phyloP scores from a whole-genome alignment of 2,113 vertebrate genomes.

The Sinocyclocheilus anophthalmus region DNA sequence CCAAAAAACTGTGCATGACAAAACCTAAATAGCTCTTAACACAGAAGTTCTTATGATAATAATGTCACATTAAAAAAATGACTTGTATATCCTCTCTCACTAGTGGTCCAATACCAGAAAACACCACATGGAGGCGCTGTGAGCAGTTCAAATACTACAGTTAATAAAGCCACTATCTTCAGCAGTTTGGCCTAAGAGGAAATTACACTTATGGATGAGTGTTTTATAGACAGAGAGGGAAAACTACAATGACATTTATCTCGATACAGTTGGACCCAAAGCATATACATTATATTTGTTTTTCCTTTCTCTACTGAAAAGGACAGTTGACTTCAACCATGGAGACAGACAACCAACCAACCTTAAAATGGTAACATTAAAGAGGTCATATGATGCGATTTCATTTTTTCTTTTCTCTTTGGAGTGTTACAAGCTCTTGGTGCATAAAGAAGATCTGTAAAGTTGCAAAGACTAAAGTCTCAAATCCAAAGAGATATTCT shows the following conservation, averaged over 20 bases:
- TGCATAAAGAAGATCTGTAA: no score
- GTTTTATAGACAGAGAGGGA: conserved; percentile 14
- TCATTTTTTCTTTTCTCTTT: no score
- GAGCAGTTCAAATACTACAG: conserved; percentile 30
- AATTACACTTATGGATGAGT: not conserved
- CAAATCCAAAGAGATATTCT: no score
- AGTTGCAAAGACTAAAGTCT: no score
- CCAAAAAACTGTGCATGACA: not conserved
- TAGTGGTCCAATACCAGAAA: not conserved
- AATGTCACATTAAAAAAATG: not conserved
- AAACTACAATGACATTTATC: not conserved
- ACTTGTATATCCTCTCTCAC: not conserved
- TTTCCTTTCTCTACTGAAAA: not conserved
- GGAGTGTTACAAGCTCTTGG: no score
- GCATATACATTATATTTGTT: not conserved
- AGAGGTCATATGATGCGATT: no score
- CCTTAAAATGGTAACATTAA: not conserved
- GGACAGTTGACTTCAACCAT: not conserved
- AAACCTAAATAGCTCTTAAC: no score
- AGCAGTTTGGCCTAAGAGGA: conserved; percentile 4
- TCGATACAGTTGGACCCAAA: not conserved
- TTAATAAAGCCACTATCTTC: not conserved
- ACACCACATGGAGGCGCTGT: conserved; percentile 45
- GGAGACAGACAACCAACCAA: not conserved
- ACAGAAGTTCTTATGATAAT: not conserved